Conservation (phyloP, 2,113 vertebrate species). For the Salvelinus alpinus region DNA sequence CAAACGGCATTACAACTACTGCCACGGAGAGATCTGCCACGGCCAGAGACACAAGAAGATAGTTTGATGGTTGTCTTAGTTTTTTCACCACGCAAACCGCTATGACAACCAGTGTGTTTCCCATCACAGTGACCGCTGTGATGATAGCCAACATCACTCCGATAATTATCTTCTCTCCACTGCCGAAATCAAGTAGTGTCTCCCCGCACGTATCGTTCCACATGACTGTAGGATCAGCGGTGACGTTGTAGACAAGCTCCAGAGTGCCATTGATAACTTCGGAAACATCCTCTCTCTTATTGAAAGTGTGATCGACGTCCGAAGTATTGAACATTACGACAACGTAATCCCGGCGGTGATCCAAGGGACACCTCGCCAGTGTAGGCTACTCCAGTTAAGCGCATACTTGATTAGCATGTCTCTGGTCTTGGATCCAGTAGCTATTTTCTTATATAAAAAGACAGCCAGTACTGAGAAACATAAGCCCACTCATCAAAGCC, state of each 20-base stretch:
- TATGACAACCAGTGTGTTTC: constrained; percentile 79
- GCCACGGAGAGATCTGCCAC: constrained; percentile 82
- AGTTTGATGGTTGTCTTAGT: constrained; percentile 81
- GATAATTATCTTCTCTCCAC: constrained; percentile 75
- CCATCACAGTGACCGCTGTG: constrained; percentile 79
- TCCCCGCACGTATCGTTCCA: constrained; percentile 76
- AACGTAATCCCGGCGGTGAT: constrained; percentile 37
- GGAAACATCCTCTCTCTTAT: constrained; percentile 62
- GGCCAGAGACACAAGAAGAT: constrained; percentile 77
- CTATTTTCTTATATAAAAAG: constrained; percentile 16
- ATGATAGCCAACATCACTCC: constrained; percentile 76
- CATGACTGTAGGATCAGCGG: constrained; percentile 59
- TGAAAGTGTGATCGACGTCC: constrained; percentile 65
- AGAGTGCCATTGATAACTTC: constrained; percentile 71
- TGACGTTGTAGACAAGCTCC: constrained; percentile 55
- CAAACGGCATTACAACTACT: constrained; percentile 79
- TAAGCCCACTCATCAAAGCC: neutral
- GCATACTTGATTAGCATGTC: constrained; percentile 66
- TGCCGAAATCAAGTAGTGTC: constrained; percentile 66
- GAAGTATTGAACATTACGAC: constrained; percentile 80
- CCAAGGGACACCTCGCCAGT: constrained; percentile 69
- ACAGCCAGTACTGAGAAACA: no score
- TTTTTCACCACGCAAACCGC: constrained; percentile 81
- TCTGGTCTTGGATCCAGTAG: constrained; percentile 41
- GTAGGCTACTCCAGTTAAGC: constrained; percentile 60